Evolutionary conservation across 2,888 invertebrate species (phyloP).

Genomic region (Agrochola macilenta): DNA sequence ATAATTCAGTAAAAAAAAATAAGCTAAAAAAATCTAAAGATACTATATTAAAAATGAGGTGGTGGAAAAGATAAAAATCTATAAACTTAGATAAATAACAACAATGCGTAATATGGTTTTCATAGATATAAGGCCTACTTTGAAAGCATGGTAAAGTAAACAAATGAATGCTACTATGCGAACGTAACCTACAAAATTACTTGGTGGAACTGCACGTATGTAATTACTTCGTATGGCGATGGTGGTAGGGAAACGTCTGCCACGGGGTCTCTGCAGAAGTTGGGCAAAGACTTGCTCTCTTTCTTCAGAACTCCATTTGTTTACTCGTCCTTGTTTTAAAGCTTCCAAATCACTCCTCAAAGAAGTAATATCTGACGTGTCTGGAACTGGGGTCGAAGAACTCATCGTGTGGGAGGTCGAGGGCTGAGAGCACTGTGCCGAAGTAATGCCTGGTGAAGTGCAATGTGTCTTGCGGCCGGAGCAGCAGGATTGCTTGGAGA

Average conservation of each 20-base stretch:
- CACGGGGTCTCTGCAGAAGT: constrained; percentile 21
- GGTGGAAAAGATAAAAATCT: constrained; percentile 26
- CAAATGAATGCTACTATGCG: constrained; percentile 46
- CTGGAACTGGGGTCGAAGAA: constrained; percentile 85
- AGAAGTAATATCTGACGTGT: constrained; percentile 86
- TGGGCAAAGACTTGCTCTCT: constrained; percentile 8
- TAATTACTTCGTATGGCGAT: constrained; percentile 23
- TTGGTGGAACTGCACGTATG: constrained; percentile 11
- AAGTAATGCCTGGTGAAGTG: constrained; percentile 91
- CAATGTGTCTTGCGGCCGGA: constrained; percentile 90
- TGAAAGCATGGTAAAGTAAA: constrained; percentile 53
- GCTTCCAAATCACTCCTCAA: constrained; percentile 78
- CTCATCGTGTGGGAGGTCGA: constrained; percentile 87
- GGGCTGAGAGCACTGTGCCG: constrained; percentile 84
- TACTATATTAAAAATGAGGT: constrained; percentile 7
- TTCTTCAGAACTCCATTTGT: constrained; percentile 35
- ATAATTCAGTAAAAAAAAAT: not conserved
- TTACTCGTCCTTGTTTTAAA: constrained; percentile 23
- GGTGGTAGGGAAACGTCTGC: not conserved
- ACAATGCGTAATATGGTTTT: constrained; percentile 50
- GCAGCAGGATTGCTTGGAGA: constrained; percentile 89
- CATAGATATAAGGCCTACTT: constrained; percentile 38
- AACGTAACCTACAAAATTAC: constrained; percentile 26
- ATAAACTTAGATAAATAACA: constrained; percentile 51
- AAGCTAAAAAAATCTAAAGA: not conserved